Base-by-base conservation (phyloP, 2,888 invertebrate species). In the Rhagium mordax region DNA sequence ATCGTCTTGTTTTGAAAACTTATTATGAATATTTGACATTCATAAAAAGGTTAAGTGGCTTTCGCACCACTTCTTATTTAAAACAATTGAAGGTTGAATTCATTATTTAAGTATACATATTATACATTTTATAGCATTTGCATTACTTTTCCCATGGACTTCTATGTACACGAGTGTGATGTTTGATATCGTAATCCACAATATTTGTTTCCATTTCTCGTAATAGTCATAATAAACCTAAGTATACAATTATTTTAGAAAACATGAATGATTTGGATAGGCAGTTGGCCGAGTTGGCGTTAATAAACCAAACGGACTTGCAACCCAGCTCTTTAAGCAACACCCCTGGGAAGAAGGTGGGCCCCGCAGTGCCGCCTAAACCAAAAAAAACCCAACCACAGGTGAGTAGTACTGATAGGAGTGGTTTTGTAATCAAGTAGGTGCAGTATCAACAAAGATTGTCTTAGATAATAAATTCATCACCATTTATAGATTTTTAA, bases 311-410 rank as follows among this genome's bases (percentile, higher is more conserved):
- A 74, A 83, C 85, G 13, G 87, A 88, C 21, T 79, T 88, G 59
- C 86, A 86, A 2, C 85, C 84, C 47, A 86, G 83, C 77, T 81
- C 84, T 2, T 77, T 78, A 69, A 64, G 80, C 6, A 89, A 85
- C 20, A 88, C 87, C 27, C 75, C 86, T 13, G 88, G 86, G 3
- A 91, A 90, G 80, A 95, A 94, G 88, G 89, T 93, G 75, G 94
- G 94, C 77, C 95, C 95, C 76, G 93, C 93, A 68, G 94, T 95
- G 71, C 95, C 95, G 57, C 95, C 95, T 8, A 95, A 95, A 86
- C 95, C 94, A 78, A 93, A 91, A 86, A 94, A 91, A 84, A 89
- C 88, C 55, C 90, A 89, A 84, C 90, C 91, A 21, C 90, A 91
- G 89, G 90, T 91, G 85, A 85, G 55, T n/a, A 8, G 47, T 47